Conservation (phyloP, 1,140 invertebrate genomes). For the Penaeus vannamei region DNA sequence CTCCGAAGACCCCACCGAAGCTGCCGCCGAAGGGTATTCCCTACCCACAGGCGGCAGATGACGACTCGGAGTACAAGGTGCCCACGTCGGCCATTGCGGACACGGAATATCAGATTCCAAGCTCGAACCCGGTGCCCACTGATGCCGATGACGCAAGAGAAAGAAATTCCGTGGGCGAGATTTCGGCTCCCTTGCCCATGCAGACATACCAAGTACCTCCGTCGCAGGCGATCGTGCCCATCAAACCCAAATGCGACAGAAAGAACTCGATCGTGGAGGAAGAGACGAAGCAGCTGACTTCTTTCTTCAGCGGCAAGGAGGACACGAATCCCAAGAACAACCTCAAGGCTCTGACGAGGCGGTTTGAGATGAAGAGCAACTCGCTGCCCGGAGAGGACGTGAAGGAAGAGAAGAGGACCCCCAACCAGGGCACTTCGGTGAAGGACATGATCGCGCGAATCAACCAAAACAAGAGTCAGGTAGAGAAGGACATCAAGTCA, state of each 20-base stretch:
- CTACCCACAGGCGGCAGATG: not conserved
- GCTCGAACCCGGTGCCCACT: conserved; percentile 41
- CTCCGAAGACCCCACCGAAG: conserved; percentile 31
- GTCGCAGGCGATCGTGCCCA: conserved; percentile 32
- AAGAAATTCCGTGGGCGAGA: not conserved
- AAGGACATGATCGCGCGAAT: conserved; percentile 54
- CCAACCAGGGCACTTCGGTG: conserved; percentile 46
- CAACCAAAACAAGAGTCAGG: conserved; percentile 24
- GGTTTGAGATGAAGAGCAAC: conserved; percentile 31
- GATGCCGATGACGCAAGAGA: not conserved
- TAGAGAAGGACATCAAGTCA: too few relatives aligned
- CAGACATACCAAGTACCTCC: conserved; percentile 40
- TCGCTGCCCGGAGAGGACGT: not conserved
- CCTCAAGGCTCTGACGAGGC: conserved; percentile 13
- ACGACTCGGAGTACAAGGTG: conserved; percentile 58
- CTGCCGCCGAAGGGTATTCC: conserved; percentile 57
- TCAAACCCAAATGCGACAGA: conserved; percentile 39
- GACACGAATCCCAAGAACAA: conserved; percentile 32
- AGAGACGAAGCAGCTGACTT: conserved; percentile 13
- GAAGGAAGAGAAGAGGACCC: not conserved
- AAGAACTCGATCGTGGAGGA: conserved; percentile 10
- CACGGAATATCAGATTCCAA: conserved; percentile 52
- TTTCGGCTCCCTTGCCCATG: conserved; percentile 31
- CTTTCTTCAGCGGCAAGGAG: conserved; percentile 14
- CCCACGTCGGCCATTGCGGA: conserved; percentile 7